Base-by-base conservation (phyloP, 1,140 invertebrate species). In the Phortica variegata region DNA sequence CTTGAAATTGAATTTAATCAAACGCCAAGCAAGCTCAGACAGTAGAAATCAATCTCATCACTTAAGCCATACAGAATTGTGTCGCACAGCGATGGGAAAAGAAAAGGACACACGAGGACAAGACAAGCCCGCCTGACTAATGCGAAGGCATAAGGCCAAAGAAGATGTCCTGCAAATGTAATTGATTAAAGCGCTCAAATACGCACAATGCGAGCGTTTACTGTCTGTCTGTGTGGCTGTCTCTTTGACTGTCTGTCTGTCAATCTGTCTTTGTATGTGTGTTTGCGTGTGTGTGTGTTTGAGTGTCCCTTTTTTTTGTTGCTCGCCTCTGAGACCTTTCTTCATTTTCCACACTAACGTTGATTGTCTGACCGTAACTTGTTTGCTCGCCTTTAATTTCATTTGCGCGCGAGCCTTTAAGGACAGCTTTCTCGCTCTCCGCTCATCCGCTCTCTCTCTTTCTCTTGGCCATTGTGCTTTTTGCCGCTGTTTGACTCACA, bases 1-100 rank as follows among this genome's bases (percentile, higher is more conserved):
- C 60, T 52, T 69, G 65, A 68, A 68, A 63, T 68, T 60, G 69
- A 68, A 73, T 73, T 73, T 73, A 73, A 73, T 73, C 70, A 73
- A 73, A 70, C 56, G 70, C 42, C 60, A 61, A 63, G 52, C 63
- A 54, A 50, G 44, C 39, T 49, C 21, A 23, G n/a, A 3, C 5
- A 16, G 15, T 16, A 47, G 50, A 49, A 56, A 56, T 56, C 54
- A 56, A 68, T 68, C 63, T 68, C 58, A 6, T 32, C 17, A 39
- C 17, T 32, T 43, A 43, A 58, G 49, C 46, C 55, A 56, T 49
- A 58, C 58, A 57, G 49, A 40, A 36, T 47, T 47, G 33, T 29
- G 31, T 43, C 48, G 45, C 50, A 37, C 29, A 46, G 48, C n/a
- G 12, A 16, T n/a, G 42, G 17, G 19, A 21, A 36, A 50, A 47